phyloP scores from a whole-genome alignment of 2,888 invertebrate genomes.

The Hermaeophaga mercurialis region DNA sequence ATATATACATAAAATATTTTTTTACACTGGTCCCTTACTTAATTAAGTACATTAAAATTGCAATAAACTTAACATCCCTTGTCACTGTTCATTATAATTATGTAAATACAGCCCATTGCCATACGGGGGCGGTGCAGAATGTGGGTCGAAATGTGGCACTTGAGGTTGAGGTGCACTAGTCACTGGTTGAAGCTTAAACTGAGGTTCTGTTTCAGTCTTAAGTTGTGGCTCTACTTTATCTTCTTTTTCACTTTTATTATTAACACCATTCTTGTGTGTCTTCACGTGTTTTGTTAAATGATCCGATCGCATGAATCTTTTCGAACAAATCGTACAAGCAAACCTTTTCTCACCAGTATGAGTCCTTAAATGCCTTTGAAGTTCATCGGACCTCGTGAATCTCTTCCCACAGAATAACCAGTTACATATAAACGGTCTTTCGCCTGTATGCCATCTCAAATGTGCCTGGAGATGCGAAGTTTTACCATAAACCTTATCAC shows the following conservation, averaged over 20 bases:
- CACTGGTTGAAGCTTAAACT: conserved; percentile 20
- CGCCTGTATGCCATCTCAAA: conserved; percentile 87
- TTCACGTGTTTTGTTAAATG: conserved; percentile 93
- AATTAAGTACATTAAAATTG: conserved; percentile 1
- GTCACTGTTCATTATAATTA: conserved; percentile 40
- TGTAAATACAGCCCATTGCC: conserved; percentile 40
- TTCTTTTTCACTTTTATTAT: conserved; percentile 18
- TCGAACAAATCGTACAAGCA: conserved; percentile 83
- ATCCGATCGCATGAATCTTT: conserved; percentile 91
- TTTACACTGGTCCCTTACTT: conserved; percentile 34
- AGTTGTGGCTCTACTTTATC: conserved; percentile 17
- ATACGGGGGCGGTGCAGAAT: conserved; percentile 30
- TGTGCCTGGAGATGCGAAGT: conserved; percentile 78
- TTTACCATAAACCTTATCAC: conserved; percentile 88
- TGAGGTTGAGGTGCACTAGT: conserved; percentile 22
- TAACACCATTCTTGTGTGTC: conserved; percentile 72
- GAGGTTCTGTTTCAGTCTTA: conserved; percentile 9
- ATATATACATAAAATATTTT: conserved; percentile 27
- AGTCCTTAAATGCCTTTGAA: conserved; percentile 86
- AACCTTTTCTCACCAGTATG: conserved; percentile 91
- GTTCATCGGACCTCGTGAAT: conserved; percentile 90
- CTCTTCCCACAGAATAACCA: conserved; percentile 90
- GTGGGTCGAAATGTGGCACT: conserved; percentile 34
- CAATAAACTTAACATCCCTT: background rate
- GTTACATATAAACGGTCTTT: conserved; percentile 87